Conservation (phyloP, 1,140 invertebrate species). For the Ceratosolen solmsi region DNA sequence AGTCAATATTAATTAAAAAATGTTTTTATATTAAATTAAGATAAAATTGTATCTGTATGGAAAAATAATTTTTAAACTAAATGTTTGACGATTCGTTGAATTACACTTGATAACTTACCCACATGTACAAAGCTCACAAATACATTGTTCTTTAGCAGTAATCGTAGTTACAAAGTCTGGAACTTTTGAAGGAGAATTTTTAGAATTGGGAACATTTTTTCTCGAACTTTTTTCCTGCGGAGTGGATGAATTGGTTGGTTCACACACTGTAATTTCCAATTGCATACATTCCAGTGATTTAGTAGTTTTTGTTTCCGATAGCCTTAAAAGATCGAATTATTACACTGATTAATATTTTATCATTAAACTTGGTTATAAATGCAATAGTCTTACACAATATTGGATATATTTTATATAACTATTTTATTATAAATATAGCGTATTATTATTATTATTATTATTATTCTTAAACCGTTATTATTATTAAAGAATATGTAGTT, state of each 20-base stretch:
- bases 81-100: no score
- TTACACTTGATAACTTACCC: constrained; percentile 78
- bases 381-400: no score
- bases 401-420: no score
- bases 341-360: background rate
- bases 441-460: no score
- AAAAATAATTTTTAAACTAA: no score
- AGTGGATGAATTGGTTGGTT: constrained; percentile 2
- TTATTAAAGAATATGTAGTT: no score
- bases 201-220: constrained; percentile 42
- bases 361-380: no score
- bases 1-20: no score
- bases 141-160: constrained; percentile 84
- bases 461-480: no score
- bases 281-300: constrained; percentile 19
- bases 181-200: constrained; percentile 20
- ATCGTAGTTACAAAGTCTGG: constrained; percentile 64
- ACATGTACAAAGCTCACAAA: constrained; percentile 92
- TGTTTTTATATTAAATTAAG: no score
- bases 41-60: no score
- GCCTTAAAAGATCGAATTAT: constrained; percentile 34
- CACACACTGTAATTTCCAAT: background rate
- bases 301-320: constrained; percentile 57
- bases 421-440: no score
- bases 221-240: constrained; percentile 35